Conservation (phyloP, 1,140 invertebrate genomes). For the Nasonia vitripennis region DNA sequence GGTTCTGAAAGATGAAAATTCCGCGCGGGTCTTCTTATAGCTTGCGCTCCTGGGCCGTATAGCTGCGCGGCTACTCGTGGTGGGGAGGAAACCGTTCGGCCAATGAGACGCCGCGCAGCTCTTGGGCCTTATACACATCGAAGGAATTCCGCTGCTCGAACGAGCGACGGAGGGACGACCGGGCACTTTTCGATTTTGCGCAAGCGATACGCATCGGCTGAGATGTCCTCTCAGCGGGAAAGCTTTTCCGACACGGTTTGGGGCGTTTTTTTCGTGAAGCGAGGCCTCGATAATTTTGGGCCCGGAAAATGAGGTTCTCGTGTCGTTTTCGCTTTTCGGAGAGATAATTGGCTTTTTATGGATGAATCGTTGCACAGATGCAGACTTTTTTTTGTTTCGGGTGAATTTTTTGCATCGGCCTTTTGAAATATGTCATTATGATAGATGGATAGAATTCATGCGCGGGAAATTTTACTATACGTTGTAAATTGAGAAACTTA, state of each 20-base stretch:
- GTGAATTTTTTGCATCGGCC: no score
- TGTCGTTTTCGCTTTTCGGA: no score
- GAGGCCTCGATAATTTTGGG: not conserved
- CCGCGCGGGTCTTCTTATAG: constrained; percentile 49
- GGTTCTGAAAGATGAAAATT: constrained; percentile 50
- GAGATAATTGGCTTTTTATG: no score
- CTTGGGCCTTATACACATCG: not conserved
- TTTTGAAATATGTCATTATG: no score
- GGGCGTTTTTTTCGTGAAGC: no score
- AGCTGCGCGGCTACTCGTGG: not conserved
- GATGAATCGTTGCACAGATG: no score
- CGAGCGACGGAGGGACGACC: not conserved
- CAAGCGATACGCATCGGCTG: constrained; percentile 13
- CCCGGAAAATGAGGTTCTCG: not conserved
- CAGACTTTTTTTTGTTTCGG: no score
- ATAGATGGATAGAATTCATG: no score
- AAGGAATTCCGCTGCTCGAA: not conserved
- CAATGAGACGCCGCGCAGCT: not conserved
- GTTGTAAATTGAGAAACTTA: no score
- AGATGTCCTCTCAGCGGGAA: constrained; percentile 1
- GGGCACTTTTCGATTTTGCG: constrained; percentile 8
- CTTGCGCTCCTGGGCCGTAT: constrained; percentile 21
- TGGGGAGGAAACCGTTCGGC: constrained; percentile 35
- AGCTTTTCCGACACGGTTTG: not conserved
- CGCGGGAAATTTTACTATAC: no score